A percentile compares a stretch with the other conserved stretches of the same genome.
These are phyloP conservation scores for Podarcis siculus DNA, from an alignment of 2,797 vertebrate species.

Conservation along the genomic window DNA sequence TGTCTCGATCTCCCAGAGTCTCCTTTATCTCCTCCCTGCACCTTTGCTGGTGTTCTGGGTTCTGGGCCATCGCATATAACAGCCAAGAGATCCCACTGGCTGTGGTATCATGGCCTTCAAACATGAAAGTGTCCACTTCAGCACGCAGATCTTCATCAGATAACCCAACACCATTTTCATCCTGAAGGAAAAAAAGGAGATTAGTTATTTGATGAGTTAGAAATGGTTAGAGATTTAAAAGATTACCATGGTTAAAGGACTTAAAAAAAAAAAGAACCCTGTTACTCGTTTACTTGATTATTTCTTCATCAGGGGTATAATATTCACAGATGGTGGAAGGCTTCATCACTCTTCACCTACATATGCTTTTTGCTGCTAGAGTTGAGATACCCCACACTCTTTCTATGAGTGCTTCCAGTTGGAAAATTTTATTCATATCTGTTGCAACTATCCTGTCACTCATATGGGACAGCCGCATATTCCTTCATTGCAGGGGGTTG, in stretches of 20 bases:
- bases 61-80: slow-evolving; percentile 84
- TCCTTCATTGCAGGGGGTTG: too few relatives aligned
- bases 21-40: slow-evolving; percentile 88
- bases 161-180: slow-evolving; percentile 82
- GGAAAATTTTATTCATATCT: too few relatives aligned
- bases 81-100: slow-evolving; percentile 87
- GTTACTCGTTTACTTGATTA: too few relatives aligned
- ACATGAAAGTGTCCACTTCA: slow-evolving; percentile 93
- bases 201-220: background rate
- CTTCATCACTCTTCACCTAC: background rate
- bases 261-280: too few relatives aligned
- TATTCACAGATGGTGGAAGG: background rate
- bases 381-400: background rate
- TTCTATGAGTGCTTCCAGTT: too few relatives aligned
- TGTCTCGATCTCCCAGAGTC: slow-evolving; percentile 78
- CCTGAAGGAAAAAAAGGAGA: slow-evolving; percentile 72
- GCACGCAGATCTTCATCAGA: slow-evolving; percentile 85
- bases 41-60: slow-evolving; percentile 87
- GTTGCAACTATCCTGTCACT: too few relatives aligned
- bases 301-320: too few relatives aligned
- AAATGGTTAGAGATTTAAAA: background rate
- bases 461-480: too few relatives aligned
- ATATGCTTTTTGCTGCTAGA: background rate
- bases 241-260: background rate
- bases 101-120: slow-evolving; percentile 88